Percentiles rank a stretch among this genome's conserved stretches.
Conservation (phyloP, 2,888 invertebrate species). For the Baronia brevicornis region DNA sequence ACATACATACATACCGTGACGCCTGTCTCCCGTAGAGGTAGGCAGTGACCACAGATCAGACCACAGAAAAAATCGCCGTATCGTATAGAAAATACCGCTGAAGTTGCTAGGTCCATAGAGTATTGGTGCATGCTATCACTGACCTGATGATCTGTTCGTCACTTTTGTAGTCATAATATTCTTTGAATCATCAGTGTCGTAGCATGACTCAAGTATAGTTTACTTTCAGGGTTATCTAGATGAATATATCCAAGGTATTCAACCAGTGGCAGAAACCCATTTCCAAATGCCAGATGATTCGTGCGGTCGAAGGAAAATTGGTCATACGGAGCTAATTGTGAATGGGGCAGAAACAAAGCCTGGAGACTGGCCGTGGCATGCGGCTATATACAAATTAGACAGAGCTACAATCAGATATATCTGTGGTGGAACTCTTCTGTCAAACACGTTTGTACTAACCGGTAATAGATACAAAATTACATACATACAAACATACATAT, state of each 20-base stretch:
- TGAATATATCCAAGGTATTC: conserved; percentile 4
- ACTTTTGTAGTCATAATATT: too few species aligned
- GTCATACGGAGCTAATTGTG: conserved; percentile 42
- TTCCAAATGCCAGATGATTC: conserved; percentile 21
- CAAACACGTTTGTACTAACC: conserved; percentile 39
- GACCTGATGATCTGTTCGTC: too few species aligned
- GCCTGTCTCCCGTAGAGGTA: too few species aligned
- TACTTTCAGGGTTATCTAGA: conserved; percentile 10
- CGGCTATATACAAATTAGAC: conserved; percentile 37
- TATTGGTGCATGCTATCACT: too few species aligned
- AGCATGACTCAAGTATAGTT: too few species aligned
- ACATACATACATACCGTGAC: too few species aligned
- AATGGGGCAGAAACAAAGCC: conserved; percentile 39
- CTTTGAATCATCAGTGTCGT: too few species aligned
- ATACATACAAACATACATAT: neutral
- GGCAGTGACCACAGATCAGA: too few species aligned
- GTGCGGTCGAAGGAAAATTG: conserved; percentile 40
- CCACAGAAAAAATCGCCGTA: too few species aligned
- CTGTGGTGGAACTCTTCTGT: conserved; percentile 51
- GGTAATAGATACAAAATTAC: conserved; percentile 25
- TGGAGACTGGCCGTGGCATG: conserved; percentile 63
- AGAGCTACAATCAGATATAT: conserved; percentile 32
- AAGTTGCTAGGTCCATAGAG: too few species aligned
- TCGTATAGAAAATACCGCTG: too few species aligned
- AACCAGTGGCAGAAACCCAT: conserved; percentile 26